Base-by-base conservation (phyloP, 2,888 invertebrate species). In the Brassicogethes aeneus region DNA sequence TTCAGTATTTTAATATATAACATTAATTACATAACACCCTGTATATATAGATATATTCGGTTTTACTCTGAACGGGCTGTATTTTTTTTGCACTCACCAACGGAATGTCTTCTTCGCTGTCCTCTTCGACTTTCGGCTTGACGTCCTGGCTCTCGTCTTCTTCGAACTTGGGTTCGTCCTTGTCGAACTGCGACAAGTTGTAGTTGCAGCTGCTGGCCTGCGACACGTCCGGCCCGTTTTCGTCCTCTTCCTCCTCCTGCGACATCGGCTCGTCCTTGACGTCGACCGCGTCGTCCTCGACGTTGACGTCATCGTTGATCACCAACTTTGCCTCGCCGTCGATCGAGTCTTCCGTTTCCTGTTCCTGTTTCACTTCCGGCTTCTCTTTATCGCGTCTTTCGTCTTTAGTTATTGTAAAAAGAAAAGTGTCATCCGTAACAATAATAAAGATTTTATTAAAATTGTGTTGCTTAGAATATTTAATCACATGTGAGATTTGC, bases 201-300 rank as follows among this genome's bases (percentile, higher is more conserved):
- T 82, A 82, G 60, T 82, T 82, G 64, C 82, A 82, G 36, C 81
- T 82, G 47, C 82, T 82, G n/a, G 75, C 75, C 45, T 65, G 75
- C 56, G 68, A 79, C 58, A 67, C 70, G 70, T 70, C 72, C 23
- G 23, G 5, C 23, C 5, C 5, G 51, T 68, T 60, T 65, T 42
- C 45, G 7, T 44, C 49, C 7, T 12, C 16, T 5, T 23, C 23
- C 10, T 23, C 23, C 5, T 23, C 23, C 52, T 48, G 62, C 50
- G 51, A 60, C 46, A 38, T 52, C 42, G 52, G 59, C 34, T 58
- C 57, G 42, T 60, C 60, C 23, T 23, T 23, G n/a, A n/a, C 66
- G 42, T 66, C 63, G 5, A 57, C 54, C 40, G 65, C 64, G 3
- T 49, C 16, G 41, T 73, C 73, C 48, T 71, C 70, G 10, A 23